phyloP scores from a whole-genome alignment of 2,888 invertebrate genomes.

The Pediacus dermestoides region DNA sequence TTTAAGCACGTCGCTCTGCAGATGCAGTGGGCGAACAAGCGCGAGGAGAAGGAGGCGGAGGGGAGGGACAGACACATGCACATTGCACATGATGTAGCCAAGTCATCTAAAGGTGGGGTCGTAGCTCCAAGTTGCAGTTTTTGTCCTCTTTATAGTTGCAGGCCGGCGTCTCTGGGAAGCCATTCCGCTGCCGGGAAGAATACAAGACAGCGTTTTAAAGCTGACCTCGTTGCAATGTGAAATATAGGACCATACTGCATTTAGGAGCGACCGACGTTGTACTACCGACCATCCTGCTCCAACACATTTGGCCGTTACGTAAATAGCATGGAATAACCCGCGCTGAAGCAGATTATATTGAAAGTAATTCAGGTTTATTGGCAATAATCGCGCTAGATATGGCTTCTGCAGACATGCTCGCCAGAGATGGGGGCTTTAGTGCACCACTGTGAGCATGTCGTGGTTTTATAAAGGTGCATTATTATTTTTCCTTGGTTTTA shows the following conservation, averaged over 20 bases:
- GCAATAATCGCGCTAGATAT: conserved; percentile 43
- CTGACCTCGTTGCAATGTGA: no score
- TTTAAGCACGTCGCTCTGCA: background rate
- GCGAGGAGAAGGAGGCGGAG: conserved; percentile 8
- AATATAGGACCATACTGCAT: no score
- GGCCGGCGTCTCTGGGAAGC: conserved; percentile 17
- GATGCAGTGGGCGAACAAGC: conserved; percentile 11
- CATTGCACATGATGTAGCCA: conserved; percentile 17
- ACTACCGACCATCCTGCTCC: no score
- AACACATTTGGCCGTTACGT: conserved; percentile 12
- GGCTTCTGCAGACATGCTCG: conserved; percentile 40
- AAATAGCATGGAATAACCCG: conserved; percentile 9
- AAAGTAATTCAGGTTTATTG: conserved; percentile 49
- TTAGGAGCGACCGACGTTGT: no score
- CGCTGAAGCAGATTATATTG: conserved; percentile 39
- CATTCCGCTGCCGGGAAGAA: conserved; percentile 13
- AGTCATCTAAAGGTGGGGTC: conserved; percentile 20
- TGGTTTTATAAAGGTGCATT: conserved; percentile 20
- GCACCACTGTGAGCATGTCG: conserved; percentile 21
- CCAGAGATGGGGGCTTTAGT: conserved; percentile 32
- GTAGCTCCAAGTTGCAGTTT: no score
- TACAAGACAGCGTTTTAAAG: no score
- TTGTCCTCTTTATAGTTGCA: conserved; percentile 16
- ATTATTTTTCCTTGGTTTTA: conserved; percentile 15
- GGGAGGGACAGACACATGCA: conserved; percentile 8